These are phyloP conservation scores for Sebastes nivosus DNA, from an alignment of 2,797 vertebrate genomes.

Conservation along the genomic window DNA sequence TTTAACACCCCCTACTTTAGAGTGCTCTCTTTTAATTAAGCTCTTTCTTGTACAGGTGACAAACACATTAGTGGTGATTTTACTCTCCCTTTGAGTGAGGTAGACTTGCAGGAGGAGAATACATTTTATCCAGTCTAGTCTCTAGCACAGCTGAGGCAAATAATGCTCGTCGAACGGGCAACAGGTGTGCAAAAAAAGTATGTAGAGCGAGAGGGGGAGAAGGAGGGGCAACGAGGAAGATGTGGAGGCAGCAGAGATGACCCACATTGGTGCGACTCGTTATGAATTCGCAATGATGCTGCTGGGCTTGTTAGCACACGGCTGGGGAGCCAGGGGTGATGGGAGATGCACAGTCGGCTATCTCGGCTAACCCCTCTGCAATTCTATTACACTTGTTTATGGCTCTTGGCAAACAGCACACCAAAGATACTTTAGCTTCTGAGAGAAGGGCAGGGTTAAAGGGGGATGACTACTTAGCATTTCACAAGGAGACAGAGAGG, in stretches of 20 bases:
- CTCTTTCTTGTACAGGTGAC: slow-evolving; percentile 12
- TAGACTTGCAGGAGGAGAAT: not conserved
- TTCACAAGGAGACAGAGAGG: slow-evolving; percentile 70
- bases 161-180: slow-evolving; percentile 7
- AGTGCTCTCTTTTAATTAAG: slow-evolving; percentile 33
- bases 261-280: slow-evolving; percentile 70
- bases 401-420: slow-evolving; percentile 75
- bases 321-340: slow-evolving; percentile 61
- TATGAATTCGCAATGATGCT: slow-evolving; percentile 75
- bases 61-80: slow-evolving; percentile 14
- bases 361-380: slow-evolving; percentile 71
- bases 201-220: not conserved
- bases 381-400: slow-evolving; percentile 81
- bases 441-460: slow-evolving; percentile 65
- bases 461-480: slow-evolving; percentile 68
- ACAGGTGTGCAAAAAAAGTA: slow-evolving; percentile 38
- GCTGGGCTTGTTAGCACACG: slow-evolving; percentile 75
- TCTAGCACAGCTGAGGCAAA: slow-evolving; percentile 3
- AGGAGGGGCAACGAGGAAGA: slow-evolving; percentile 1
- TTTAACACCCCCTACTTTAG: not conserved
- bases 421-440: slow-evolving; percentile 69
- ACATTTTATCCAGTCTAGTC: not conserved
- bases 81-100: not conserved
- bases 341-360: slow-evolving; percentile 66
- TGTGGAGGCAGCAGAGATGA: slow-evolving; percentile 57